phyloP scores from a whole-genome alignment of 2,797 vertebrate species.

The Synaphobranchus kaupii region DNA sequence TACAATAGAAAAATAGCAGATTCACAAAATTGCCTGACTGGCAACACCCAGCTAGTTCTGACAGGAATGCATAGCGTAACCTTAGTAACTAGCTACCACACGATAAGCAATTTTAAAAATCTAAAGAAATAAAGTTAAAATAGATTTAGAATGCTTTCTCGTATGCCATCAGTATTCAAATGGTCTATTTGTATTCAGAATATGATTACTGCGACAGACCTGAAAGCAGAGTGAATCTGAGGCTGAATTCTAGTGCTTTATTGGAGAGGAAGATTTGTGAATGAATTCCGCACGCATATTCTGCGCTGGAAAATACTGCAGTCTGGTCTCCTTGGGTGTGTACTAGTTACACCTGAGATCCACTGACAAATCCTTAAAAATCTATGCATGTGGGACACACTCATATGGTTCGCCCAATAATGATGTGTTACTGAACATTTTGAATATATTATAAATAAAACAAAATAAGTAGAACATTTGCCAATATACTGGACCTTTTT shows the following conservation, averaged over 20 bases:
- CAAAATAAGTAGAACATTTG: background rate
- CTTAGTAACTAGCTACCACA: background rate
- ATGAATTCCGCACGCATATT: background rate
- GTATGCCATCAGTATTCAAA: background rate
- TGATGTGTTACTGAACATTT: background rate
- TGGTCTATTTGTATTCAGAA: background rate
- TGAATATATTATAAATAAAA: background rate
- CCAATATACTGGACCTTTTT: background rate
- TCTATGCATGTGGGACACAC: background rate
- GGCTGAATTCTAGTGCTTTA: background rate
- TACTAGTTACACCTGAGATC: background rate
- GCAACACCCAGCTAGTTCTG: background rate
- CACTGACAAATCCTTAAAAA: background rate
- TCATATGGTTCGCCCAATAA: background rate
- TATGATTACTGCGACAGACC: background rate
- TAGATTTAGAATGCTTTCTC: background rate
- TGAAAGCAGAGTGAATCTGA: background rate
- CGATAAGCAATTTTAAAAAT: background rate
- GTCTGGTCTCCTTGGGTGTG: background rate
- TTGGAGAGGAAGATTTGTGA: background rate
- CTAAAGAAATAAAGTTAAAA: background rate
- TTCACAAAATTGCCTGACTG: background rate
- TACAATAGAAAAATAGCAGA: background rate
- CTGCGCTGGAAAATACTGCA: background rate
- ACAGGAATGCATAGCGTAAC: background rate